A percentile compares a stretch with the other conserved stretches of the same genome.
Evolutionary conservation across 2,797 vertebrate genomes (phyloP).

Genomic region (Vireo griseus): DNA sequence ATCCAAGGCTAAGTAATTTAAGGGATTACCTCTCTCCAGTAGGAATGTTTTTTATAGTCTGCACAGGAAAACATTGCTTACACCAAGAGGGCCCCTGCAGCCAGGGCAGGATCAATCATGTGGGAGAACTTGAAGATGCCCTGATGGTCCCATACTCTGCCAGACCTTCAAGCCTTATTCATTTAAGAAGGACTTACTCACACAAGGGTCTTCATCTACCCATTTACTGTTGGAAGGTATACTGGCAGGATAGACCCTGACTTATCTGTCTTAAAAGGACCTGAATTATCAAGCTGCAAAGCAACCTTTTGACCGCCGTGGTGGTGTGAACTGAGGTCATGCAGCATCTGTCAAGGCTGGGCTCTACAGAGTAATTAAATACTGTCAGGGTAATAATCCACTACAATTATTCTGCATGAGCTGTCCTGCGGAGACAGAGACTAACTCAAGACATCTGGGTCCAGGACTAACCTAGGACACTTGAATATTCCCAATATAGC

Average conservation of each 20-base stretch:
- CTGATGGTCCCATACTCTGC: background rate
- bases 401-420: background rate
- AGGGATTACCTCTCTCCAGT: background rate
- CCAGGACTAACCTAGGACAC: background rate
- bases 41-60: background rate
- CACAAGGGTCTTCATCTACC: background rate
- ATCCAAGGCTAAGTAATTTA: background rate
- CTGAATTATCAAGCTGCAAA: background rate
- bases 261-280: background rate
- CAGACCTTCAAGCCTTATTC: background rate
- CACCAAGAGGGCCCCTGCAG: background rate
- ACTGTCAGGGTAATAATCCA: background rate
- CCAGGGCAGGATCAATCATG: background rate
- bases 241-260: background rate
- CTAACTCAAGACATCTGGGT: background rate
- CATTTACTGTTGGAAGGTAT: background rate
- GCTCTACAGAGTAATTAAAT: background rate
- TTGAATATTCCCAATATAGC: background rate
- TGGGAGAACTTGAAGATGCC: background rate
- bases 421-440: background rate
- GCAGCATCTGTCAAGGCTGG: background rate
- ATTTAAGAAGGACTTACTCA: background rate
- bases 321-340: background rate
- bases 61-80: background rate
- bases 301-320: background rate